Base-by-base conservation (phyloP, 2,888 invertebrate genomes). In the Oegoconia quadripuncta region DNA sequence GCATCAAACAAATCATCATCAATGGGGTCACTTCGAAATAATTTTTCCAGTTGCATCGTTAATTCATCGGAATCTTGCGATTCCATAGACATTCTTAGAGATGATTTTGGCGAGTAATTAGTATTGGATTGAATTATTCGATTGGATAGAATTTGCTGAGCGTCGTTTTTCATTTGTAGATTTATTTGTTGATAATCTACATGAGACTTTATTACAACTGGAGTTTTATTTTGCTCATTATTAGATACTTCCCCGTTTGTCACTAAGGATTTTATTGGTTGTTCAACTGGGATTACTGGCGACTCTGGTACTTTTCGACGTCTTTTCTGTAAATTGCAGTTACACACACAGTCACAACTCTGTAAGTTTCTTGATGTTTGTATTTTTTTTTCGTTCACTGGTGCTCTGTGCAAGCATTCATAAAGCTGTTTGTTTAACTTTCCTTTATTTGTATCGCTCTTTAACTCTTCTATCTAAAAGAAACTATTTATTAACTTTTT, bases 1-100 rank as follows among this genome's bases (percentile, higher is more conserved):
- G 67, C 65, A 44, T 81, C 77, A 66, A 86, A 88, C 46, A 88
- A 58, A 44, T 86, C 84, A 52, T 86, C 84, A 52, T 83, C 82
- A 59, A 73, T 74, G 15, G 67, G 50, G 41, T 78, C 76, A 22
- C 66, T 65, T 48, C 81, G 70, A 54, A 88, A 88, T n/a, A 88
- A 52, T 52, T 81, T 79, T 50, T 87, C 84, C 48, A 88, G 55
- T 46, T 86, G 81, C 48, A 67, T 64, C 66, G 78, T 74, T 31
- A 88, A 49, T 34, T 84, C 74, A 52, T 80, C 79, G 13, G 39
- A 41, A n/a, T 74, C 72, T 47, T 67, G 63, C 18, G 67, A 55
- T 48, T 78, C 76, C 23, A 58, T 50, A 22, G 64, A 58, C 9
- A 55, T 44, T 41, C 52, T 52, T 34, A 46, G 40, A 9, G 41